Base-by-base conservation (phyloP, 2,113 vertebrate genomes). In the Mormyrus iriodes region DNA sequence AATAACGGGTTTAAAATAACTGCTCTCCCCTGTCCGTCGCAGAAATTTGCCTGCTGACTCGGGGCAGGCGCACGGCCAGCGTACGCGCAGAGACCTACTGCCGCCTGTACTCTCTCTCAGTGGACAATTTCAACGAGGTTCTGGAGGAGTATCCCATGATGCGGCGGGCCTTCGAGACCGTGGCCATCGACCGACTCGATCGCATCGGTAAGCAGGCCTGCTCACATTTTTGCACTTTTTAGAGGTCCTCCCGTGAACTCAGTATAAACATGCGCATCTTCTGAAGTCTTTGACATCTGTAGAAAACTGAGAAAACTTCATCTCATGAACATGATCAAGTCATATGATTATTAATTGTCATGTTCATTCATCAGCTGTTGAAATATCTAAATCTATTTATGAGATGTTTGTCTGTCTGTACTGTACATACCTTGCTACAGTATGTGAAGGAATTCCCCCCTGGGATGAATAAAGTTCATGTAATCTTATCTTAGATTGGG, bases 71-170 rank as follows among this genome's bases (percentile, higher is more conserved):
- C 76, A 99, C 98, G 0, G 98, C 98, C 65, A 99, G 98, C 0
- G 98, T 99, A 39, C 95, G 97, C 0, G 98, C 98, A 0, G 98
- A 99, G 89, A 99, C 98, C 46, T 99, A 99, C 94, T 99, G 98
- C 92, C 97, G 98, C 79, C 97, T 99, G 87, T 99, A 98, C 92
- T 99, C 98, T 0, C 95, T 99, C 88, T 98, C 97, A 0, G 98
- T 99, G 89, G 98, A 99, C 94, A 94, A 99, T 94, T 99, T 99
- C 95, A 99, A 99, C 1, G 98, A 99, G 94, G 98, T 99, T 91
- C 95, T 99, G 91, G 98, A 99, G 93, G 98, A 99, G 92, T 98
- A 99, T 91, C 98, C 98, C 91, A 99, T 99, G 98, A 99, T 99
- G 98, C 95, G 98, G 89, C 92, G 98, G 9, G 98, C 98, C 92